Base-by-base conservation (phyloP, 2,113 vertebrate genomes). In the Rhineura floridana region DNA sequence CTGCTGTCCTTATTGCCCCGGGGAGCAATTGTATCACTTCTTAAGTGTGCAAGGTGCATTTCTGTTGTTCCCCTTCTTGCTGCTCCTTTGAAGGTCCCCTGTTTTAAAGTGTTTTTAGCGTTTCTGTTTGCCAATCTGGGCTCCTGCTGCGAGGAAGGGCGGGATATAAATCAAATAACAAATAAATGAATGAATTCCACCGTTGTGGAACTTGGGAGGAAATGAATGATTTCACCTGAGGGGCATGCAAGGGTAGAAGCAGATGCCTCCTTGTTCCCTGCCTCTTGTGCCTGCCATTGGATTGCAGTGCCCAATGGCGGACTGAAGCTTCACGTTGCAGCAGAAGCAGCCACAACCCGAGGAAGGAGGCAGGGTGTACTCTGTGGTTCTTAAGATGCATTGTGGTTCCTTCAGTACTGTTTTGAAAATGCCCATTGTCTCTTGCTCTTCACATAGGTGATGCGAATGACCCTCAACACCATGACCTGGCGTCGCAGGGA, bases 401-500 rank as follows among this genome's bases (percentile, higher is more conserved):
- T 25, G 42, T 48, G 33, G 1, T 48, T 23, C 25, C 50, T 33
- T 39, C 28, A 1, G 33, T 25, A 23, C 39, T 36, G 39, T 28
- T 55, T 50, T n/a, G 21, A 77, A 25, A 36, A 63, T 11, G 6
- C 10, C 44, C 21, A 4, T 25, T 23, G 23, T 11, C 48, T 44
- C 1, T 9, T 8, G 36, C 36, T 52, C 9, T 3, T 25, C 52
- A 33, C 23, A 0, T 75, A 96, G 96, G 96, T 96, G 42, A 96
- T 96, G 96, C 90, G 95, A 48, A 96, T 95, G 95, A 96, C 96
- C 0, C 86, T 96, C 70, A 95, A 92, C 42, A 94, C 95, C 0
- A 92, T 95, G 96, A 96, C 95, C 10, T 96, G 95, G 96, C 84
- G 96, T 15, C 94, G 95, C 7, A 87, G 94, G 39, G 96, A 96